Evolutionary conservation across 2,797 vertebrate genomes (phyloP).

Genomic region (Glyptemys insculpta): DNA sequence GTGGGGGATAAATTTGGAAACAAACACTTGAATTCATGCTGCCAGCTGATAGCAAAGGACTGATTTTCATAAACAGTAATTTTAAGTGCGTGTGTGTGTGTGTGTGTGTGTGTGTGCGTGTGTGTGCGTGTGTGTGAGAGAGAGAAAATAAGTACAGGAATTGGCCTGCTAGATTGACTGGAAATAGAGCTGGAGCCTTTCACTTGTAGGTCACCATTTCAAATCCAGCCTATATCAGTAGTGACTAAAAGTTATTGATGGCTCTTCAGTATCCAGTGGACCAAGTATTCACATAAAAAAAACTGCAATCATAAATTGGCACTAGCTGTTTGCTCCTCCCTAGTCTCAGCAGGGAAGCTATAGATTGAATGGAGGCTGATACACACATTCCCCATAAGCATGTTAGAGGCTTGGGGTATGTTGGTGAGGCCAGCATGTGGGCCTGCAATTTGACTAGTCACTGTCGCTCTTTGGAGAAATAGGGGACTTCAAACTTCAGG

Average conservation of each 20-base stretch:
- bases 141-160: too few species aligned
- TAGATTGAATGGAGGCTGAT: not conserved
- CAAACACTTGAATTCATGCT: not conserved
- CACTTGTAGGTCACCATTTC: not conserved
- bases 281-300: not conserved
- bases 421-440: not conserved
- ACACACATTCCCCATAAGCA: not conserved
- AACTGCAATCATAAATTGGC: not conserved
- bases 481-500: not conserved
- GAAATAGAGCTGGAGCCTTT: not conserved
- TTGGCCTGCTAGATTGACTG: too few species aligned
- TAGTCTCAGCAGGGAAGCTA: not conserved
- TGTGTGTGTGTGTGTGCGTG: too few species aligned
- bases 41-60: not conserved
- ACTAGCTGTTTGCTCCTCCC: not conserved
- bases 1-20: not conserved
- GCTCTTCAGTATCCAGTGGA: not conserved
- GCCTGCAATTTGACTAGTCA: not conserved
- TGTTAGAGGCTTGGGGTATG: not conserved
- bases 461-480: not conserved
- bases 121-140: too few species aligned
- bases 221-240: not conserved
- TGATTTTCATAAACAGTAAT: not conserved
- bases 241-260: not conserved
- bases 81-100: too few species aligned